Evolutionary conservation across 2,888 invertebrate genomes (phyloP).

Genomic region (Scaptomyza caliginosa): DNA sequence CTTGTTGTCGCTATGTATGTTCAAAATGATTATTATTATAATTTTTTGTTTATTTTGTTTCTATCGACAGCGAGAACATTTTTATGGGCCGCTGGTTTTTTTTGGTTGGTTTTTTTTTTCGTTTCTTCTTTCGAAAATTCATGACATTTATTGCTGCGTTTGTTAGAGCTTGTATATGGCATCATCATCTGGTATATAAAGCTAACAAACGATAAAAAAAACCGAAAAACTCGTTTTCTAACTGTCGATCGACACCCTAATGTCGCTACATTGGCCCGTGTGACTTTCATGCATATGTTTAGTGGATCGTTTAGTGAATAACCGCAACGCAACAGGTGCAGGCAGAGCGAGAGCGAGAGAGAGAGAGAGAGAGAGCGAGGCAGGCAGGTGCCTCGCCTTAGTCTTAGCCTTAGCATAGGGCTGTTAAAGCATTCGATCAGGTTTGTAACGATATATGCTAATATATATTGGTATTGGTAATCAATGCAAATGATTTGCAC

Average conservation of each 20-base stretch:
- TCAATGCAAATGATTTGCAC: conserved; percentile 76
- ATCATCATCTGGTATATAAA: conserved; percentile 25
- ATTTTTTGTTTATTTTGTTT: conserved; percentile 47
- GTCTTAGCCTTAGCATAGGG: conserved; percentile 3
- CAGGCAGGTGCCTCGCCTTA: conserved; percentile 2
- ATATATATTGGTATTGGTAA: conserved; percentile 28
- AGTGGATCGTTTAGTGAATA: conserved; percentile 48
- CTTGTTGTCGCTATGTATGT: conserved; percentile 7
- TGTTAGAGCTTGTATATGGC: conserved; percentile 36
- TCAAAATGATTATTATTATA: conserved; percentile 65
- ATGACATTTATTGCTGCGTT: conserved; percentile 43
- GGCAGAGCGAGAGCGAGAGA: not conserved
- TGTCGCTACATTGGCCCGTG: conserved; percentile 53
- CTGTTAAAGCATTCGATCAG: conserved; percentile 18
- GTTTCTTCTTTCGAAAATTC: conserved; percentile 15
- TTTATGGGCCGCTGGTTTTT: conserved; percentile 42
- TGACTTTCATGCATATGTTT: conserved; percentile 68
- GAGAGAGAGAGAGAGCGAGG: too few species aligned
- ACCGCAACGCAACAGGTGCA: conserved; percentile 61
- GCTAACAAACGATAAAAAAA: conserved; percentile 5
- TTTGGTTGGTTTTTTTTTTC: too few species aligned
- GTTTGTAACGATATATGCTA: conserved; percentile 24
- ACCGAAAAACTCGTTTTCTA: conserved; percentile 55
- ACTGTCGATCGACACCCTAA: conserved; percentile 54
- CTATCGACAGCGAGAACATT: conserved; percentile 38